Percentiles rank a stretch among this genome's conserved stretches.
phyloP scores from a whole-genome alignment of 2,888 invertebrate species.

The Erebia palarica region DNA sequence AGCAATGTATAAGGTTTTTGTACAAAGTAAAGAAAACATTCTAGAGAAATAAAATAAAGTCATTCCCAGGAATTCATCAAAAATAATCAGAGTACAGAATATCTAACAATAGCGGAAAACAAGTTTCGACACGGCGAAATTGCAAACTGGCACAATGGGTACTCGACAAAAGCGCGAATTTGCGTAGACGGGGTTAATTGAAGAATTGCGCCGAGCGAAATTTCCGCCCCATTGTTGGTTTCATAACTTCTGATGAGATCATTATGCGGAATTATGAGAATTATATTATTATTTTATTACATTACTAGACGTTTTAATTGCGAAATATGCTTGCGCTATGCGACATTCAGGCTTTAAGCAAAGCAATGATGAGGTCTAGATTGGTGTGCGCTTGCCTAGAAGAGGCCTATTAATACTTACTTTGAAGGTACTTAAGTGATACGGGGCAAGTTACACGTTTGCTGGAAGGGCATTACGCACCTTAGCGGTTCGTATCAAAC shows the following conservation, averaged over 20 bases:
- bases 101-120: conserved; percentile 8
- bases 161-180: conserved; percentile 20
- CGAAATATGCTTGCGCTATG: too few relatives aligned
- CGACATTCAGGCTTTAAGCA: too few relatives aligned
- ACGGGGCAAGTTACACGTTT: too few relatives aligned
- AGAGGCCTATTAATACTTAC: too few relatives aligned
- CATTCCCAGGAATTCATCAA: background rate
- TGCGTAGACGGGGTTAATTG: conserved; percentile 31
- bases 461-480: too few relatives aligned
- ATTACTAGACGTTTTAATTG: background rate
- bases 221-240: conserved; percentile 29
- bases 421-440: too few relatives aligned
- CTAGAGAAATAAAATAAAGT: background rate
- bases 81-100: background rate
- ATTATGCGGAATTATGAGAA: conserved; percentile 14
- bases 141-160: background rate
- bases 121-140: conserved; percentile 11
- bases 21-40: too few relatives aligned
- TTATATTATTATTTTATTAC: conserved; percentile 1
- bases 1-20: too few relatives aligned
- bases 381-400: too few relatives aligned
- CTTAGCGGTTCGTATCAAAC: too few relatives aligned
- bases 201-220: conserved; percentile 24
- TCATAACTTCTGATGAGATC: conserved; percentile 11
- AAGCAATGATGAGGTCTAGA: too few relatives aligned